Evolutionary conservation across 1,140 invertebrate genomes (phyloP), one percentile per base, ranked within the genome.

Genomic region (Philotrypesis tridentata): DNA sequence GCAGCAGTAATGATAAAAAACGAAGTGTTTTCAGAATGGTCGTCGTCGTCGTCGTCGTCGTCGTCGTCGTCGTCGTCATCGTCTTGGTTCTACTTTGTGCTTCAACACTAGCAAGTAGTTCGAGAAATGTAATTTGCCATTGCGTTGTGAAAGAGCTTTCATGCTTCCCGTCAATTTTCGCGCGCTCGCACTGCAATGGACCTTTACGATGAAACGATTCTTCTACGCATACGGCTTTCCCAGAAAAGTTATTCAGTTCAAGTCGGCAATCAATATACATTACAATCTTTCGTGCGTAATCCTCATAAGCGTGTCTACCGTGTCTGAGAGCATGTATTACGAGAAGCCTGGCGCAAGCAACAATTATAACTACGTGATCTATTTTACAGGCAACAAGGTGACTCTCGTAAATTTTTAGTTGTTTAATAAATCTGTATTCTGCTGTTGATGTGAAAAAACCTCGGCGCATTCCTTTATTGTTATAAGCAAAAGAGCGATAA

Each of bases 271-370:
- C 25, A 31, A 31, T 14, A 31, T 63, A n/a, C n/a, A 63, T 68
- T 14, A 68, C 2, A 68, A 14, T 68, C 25, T 68, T 68, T 68
- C 65, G 9, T 68, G 65, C 29, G 65, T 68, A 31, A 68, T 68
- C 14, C 29, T 33, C 29, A 68, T 68, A 68, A 68, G 2, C 25
- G 14, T 68, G 25, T 31, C 4, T 14, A 23, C n/a, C n/a, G 2
- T 63, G 9, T 63, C 23, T 63, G 17, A n/a, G 1, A 63, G 61
- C 61, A 23, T 4, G 55, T 60, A n/a, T 63, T n/a, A n/a, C n/a
- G n/a, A n/a, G 17, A 48, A 17, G 43, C 43, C 14, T 48, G 17
- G 17, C 17, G 14, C 14, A 48, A 48, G 43, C 43, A 48, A 48
- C 43, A 48, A 48, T 17, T 48, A n/a, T n/a, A 48, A 48, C 43